Conservation (phyloP, 30 jellyfish, hydroid and myxozoan species). For the Turritopsis rubra region DNA sequence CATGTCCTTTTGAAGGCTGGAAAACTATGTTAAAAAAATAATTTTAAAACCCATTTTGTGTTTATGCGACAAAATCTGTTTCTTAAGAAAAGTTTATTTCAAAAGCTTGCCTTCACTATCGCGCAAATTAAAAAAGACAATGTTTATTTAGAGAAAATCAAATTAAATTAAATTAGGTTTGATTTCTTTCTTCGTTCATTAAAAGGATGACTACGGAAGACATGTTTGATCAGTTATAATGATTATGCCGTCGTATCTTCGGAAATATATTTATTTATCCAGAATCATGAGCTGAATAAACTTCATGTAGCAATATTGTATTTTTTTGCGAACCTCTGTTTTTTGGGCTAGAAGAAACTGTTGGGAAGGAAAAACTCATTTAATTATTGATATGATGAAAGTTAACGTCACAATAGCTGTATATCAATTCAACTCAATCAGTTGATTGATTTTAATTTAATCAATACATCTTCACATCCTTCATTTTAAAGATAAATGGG, state of each 20-base stretch:
- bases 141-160: not conserved
- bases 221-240: too few relatives aligned
- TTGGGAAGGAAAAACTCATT: too few relatives aligned
- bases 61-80: not conserved
- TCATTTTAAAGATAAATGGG: not conserved
- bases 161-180: too few relatives aligned
- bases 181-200: not conserved
- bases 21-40: too few relatives aligned
- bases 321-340: too few relatives aligned
- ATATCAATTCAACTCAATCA: not conserved
- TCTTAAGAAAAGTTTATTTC: too few relatives aligned
- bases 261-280: too few relatives aligned
- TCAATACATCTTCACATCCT: not conserved
- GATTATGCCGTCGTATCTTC: too few relatives aligned
- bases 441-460: not conserved
- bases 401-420: not conserved
- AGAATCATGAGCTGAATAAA: too few relatives aligned
- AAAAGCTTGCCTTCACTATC: not conserved
- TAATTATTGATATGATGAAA: not conserved
- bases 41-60: not conserved
- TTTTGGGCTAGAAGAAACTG: too few relatives aligned
- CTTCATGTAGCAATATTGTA: too few relatives aligned
- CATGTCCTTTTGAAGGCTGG: too few relatives aligned
- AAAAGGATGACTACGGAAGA: not conserved
- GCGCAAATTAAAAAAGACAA: not conserved